These are phyloP conservation scores for Harpagoxenus sublaevis DNA, from an alignment of 2,888 invertebrate species.

Conservation along the genomic window DNA sequence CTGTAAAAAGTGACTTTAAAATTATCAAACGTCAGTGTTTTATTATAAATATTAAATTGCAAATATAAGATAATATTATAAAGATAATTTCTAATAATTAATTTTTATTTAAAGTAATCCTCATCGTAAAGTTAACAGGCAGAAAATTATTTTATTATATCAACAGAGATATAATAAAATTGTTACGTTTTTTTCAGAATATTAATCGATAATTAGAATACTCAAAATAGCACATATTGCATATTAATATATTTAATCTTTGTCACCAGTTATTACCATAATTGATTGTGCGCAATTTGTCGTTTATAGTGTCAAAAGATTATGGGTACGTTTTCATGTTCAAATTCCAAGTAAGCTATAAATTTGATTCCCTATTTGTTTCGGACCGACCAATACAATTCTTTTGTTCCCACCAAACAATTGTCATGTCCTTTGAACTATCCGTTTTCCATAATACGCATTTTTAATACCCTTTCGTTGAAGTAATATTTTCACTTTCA, in stretches of 20 bases:
- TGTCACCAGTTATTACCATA: not conserved
- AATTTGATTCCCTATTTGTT: not conserved
- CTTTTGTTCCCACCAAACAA: conserved; percentile 6
- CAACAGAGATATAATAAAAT: not conserved
- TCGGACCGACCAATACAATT: not conserved
- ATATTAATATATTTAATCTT: not conserved
- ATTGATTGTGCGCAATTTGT: not conserved
- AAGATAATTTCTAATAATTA: not conserved
- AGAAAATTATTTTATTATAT: not conserved
- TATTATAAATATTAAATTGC: conserved; percentile 12
- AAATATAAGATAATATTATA: not conserved
- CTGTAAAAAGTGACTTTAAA: not conserved
- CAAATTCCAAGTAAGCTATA: not conserved
- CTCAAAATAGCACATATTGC: not conserved
- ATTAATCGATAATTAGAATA: not conserved
- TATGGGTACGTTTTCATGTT: not conserved
- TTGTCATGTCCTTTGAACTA: conserved; percentile 53
- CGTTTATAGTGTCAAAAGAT: not conserved
- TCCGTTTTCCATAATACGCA: conserved; percentile 49
- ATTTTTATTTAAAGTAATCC: not conserved
- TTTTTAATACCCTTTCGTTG: conserved; percentile 44
- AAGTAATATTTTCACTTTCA: conserved; percentile 44
- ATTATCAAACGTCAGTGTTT: not conserved
- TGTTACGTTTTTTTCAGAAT: not conserved
- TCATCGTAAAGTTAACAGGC: not conserved